Conservation (phyloP, 2,797 vertebrate genomes). For the Melopsittacus undulatus region DNA sequence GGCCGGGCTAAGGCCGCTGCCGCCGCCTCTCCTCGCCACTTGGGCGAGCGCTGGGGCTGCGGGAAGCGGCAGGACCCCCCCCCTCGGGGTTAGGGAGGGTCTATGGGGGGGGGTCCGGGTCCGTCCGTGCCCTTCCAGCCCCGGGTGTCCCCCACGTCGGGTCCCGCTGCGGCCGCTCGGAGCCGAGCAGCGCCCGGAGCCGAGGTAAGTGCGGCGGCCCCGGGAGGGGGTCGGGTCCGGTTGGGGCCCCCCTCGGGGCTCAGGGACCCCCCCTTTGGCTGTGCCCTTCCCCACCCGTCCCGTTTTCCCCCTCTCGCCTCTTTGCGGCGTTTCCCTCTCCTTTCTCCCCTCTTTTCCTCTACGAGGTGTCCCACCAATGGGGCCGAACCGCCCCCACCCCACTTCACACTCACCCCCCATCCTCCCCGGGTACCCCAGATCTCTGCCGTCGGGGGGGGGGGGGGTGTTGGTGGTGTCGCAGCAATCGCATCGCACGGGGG, state of each 20-base stretch:
- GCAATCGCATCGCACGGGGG: neutral
- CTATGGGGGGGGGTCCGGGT: neutral
- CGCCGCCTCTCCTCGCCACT: neutral
- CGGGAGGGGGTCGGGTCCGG: neutral
- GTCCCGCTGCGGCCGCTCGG: neutral
- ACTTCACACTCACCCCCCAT: neutral
- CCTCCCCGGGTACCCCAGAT: neutral
- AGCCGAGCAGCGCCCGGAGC: neutral
- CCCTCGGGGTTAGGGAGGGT: neutral
- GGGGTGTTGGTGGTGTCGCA: neutral
- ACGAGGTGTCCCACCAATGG: neutral
- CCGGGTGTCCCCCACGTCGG: neutral
- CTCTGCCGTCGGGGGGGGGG: neutral
- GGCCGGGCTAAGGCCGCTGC: slow-evolving; percentile 10
- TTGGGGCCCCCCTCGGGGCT: neutral
- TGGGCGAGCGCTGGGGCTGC: neutral
- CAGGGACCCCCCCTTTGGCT: neutral
- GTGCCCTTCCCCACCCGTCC: neutral
- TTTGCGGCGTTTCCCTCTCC: neutral
- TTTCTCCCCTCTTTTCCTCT: neutral
- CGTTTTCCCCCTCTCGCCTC: no score
- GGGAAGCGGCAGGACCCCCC: neutral
- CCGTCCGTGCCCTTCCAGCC: neutral
- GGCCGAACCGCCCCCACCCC: neutral
- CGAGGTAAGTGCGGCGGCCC: neutral